Evolutionary conservation across 2,797 vertebrate genomes (phyloP), one percentile per base, ranked within the genome.

Genomic region (Pelochelys cantorii): DNA sequence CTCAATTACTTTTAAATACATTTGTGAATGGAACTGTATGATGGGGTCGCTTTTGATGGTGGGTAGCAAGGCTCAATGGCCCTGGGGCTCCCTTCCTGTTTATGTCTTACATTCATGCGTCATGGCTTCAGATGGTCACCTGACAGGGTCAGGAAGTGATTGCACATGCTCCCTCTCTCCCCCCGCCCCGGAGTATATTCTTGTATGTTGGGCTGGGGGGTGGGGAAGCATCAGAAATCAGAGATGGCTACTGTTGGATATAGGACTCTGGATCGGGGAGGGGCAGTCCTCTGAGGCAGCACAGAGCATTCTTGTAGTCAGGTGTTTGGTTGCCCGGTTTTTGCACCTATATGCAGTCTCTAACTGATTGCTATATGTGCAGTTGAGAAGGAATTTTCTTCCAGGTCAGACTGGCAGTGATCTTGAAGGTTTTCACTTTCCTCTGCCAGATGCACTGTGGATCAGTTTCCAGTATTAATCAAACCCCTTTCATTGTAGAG

Each of bases 161-260:
- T 68, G 9, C 17, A n/a, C n/a, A n/a, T n/a, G n/a, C n/a, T 18
- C 15, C 62, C 60, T 2, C 31, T 15, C 62, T 5, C 1, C 7
- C 62, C 8, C 29, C 23, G 1, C 7, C 62, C 8, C 29, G 10
- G 1, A 10, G 5, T 5, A n/a, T 18, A 68, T n/a, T 34, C 65
- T 68, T 31, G n/a, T 5, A n/a, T 68, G 8, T 34, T 34, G 42
- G 42, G 42, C 20, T 14, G 53, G 53, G 53, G 53, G 13, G 11
- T 14, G 13, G 12, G 25, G 59, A 48, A 48, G 42, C 42, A 48
- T 48, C 42, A 48, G 42, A 42, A 2, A 34, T 34, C n/a, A 68
- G n/a, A 68, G 15, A 68, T 68, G n/a, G 65, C 65, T 18, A 34
- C n/a, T 20, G n/a, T 17, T 68, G 65, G 31, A 68, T 8, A 68